Evolutionary conservation across 2,888 invertebrate genomes (phyloP).

Genomic region (Epiblema foenella): DNA sequence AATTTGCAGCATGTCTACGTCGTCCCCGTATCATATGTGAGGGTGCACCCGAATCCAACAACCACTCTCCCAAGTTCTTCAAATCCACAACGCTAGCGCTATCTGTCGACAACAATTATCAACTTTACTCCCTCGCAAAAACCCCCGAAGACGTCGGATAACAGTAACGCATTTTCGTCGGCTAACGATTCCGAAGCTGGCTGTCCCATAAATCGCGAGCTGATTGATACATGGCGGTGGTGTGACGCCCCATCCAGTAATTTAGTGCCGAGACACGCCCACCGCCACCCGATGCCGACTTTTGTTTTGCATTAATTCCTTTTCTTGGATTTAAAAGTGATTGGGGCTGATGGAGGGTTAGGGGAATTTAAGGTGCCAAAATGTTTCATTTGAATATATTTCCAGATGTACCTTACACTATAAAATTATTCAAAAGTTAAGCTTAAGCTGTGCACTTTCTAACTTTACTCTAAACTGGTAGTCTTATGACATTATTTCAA

Average conservation of each 20-base stretch:
- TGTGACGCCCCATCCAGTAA: slow-evolving; percentile 87
- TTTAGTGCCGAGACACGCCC: slow-evolving; percentile 87
- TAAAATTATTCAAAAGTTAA: too few relatives aligned
- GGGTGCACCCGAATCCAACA: not conserved
- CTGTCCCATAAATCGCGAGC: slow-evolving; percentile 82
- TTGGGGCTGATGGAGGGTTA: slow-evolving; percentile 12
- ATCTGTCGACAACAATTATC: slow-evolving; percentile 13
- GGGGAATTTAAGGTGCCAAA: not conserved
- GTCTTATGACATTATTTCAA: too few relatives aligned
- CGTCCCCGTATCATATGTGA: too few relatives aligned
- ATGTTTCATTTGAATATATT: not conserved
- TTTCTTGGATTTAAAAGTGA: slow-evolving; percentile 51
- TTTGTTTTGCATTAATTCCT: slow-evolving; percentile 85
- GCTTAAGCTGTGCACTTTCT: not conserved
- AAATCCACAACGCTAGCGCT: slow-evolving; percentile 1
- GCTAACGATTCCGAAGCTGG: slow-evolving; percentile 83
- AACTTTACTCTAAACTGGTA: too few relatives aligned
- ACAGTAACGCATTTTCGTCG: slow-evolving; percentile 83
- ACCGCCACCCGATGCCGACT: slow-evolving; percentile 83
- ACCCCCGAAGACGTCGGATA: slow-evolving; percentile 67
- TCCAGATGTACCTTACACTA: too few relatives aligned
- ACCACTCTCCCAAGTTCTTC: not conserved
- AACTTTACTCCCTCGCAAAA: slow-evolving; percentile 27
- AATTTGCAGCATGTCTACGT: too few relatives aligned
- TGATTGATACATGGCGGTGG: slow-evolving; percentile 86